A percentile compares a stretch with the other conserved stretches of the same genome.
phyloP scores from a whole-genome alignment of 2,797 vertebrate species.

The Telmatherina bonti region DNA sequence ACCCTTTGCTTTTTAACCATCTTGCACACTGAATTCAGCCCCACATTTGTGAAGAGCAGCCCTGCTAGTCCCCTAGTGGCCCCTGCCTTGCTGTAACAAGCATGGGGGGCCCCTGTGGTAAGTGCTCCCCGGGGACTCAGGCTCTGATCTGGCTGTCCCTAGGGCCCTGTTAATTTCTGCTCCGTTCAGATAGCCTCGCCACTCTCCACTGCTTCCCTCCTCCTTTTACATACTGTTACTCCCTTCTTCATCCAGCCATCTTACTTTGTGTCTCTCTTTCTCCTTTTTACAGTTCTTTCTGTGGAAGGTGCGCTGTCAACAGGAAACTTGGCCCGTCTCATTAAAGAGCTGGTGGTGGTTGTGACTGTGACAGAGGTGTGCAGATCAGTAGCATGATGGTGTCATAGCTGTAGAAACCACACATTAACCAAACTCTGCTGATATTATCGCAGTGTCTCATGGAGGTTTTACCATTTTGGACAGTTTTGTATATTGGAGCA shows the following conservation, averaged over 20 bases:
- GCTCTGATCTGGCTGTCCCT: conserved; percentile 80
- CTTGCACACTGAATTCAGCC: conserved; percentile 71
- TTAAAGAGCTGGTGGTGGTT: conserved; percentile 60
- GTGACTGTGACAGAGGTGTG: conserved; percentile 61
- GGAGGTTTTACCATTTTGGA: conserved; percentile 8
- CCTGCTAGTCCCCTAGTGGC: conserved; percentile 77
- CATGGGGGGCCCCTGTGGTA: conserved; percentile 78
- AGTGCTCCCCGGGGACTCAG: conserved; percentile 81
- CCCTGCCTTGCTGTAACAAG: conserved; percentile 82
- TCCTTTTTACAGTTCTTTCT: conserved; percentile 49
- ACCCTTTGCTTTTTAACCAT: conserved; percentile 75
- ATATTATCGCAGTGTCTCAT: conserved; percentile 19
- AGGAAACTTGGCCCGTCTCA: conserved; percentile 58
- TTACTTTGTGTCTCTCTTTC: conserved; percentile 16
- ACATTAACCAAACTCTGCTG: conserved; percentile 51
- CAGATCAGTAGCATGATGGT: conserved; percentile 54
- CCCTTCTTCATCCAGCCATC: conserved; percentile 44
- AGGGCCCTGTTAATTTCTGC: conserved; percentile 86
- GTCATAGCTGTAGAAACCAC: conserved; percentile 48
- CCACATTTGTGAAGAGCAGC: conserved; percentile 81
- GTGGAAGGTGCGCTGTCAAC: conserved; percentile 74
- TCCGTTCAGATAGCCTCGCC: conserved; percentile 72
- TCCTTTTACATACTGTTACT: conserved; percentile 50
- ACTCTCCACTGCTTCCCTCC: conserved; percentile 75
- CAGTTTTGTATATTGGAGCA: not conserved